These are phyloP conservation scores for Cotesia vestalis DNA, from an alignment of 1,140 invertebrate species.

Conservation along the genomic window DNA sequence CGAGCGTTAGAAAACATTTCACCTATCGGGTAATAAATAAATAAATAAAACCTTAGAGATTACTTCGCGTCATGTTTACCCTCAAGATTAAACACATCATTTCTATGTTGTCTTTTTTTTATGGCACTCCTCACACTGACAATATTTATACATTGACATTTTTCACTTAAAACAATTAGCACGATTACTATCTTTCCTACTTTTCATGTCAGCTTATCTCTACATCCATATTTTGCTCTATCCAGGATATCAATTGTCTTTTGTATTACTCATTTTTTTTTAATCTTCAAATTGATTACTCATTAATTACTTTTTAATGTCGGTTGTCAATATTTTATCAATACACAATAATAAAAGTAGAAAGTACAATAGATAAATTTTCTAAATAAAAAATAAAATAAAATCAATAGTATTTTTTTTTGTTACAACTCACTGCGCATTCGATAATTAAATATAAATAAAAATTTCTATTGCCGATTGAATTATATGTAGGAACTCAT, in stretches of 20 bases:
- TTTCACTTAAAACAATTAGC: constrained; percentile 26
- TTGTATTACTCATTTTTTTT: too few species aligned
- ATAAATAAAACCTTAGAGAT: too few species aligned
- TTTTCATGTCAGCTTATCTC: too few species aligned
- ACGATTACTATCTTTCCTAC: neutral
- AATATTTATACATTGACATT: constrained; percentile 5
- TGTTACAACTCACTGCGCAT: constrained; percentile 7
- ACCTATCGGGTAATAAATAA: constrained; percentile 23
- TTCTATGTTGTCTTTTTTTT: constrained; percentile 9
- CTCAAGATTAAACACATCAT: constrained; percentile 8
- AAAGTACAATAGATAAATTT: too few species aligned
- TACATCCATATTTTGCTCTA: too few species aligned
- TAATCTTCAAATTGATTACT: too few species aligned
- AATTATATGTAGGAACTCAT: neutral
- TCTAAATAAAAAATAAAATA: constrained; percentile 5
- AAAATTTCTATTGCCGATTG: too few species aligned
- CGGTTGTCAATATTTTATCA: too few species aligned
- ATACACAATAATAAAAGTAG: too few species aligned
- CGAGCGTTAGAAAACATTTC: constrained; percentile 12
- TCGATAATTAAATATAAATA: too few species aligned
- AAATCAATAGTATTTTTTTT: neutral
- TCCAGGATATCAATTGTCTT: too few species aligned
- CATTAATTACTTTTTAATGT: too few species aligned
- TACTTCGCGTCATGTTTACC: constrained; percentile 7
- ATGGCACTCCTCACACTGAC: constrained; percentile 12